Evolutionary conservation across 2,888 invertebrate genomes (phyloP), one percentile per base, ranked within the genome.

Genomic region (Perithous albicinctus): DNA sequence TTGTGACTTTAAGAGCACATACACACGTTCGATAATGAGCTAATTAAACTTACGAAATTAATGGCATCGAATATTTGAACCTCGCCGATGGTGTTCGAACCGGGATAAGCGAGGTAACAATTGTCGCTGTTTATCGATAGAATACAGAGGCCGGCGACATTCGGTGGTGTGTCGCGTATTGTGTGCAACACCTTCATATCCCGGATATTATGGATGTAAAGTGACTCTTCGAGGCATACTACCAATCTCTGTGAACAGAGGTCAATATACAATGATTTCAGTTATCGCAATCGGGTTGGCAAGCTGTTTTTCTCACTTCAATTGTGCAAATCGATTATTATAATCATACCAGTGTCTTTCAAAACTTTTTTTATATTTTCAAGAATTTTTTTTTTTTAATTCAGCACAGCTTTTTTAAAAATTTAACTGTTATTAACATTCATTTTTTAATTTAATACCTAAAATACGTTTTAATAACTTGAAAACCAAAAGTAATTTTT

Each of bases 171-270:
- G 93, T 99, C 99, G 89, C 98, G 95, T 92, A 99, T 99, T 80
- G 98, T 99, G 94, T 99, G 99, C 90, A 99, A 95, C 86, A 99
- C 97, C 94, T 98, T 98, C 99, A 99, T 99, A 93, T 99, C 98
- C 88, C 97, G 96, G 90, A 99, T 99, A 94, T 99, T 99, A 95
- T 99, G 99, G 92, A 99, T 98, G 93, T 99, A 99, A 87, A 99
- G 95, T 88, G 98, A 98, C 93, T 99, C 99, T 93, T 99, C 99
- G 90, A 99, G 94, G 93, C 99, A 99, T 86, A 99, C 99, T 86
- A 99, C 96, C 93, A 99, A 94, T 90, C 99, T 95, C 97, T 97
- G 94, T 61, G 90, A 90, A 83, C 84, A 79, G 70, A 38, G 48
- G 32, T 63, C 43, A 32, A 23, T 51, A 1, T 5, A 20, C 20